These are phyloP conservation scores for Spatula clypeata DNA, from an alignment of 2,797 vertebrate genomes.

Conservation along the genomic window DNA sequence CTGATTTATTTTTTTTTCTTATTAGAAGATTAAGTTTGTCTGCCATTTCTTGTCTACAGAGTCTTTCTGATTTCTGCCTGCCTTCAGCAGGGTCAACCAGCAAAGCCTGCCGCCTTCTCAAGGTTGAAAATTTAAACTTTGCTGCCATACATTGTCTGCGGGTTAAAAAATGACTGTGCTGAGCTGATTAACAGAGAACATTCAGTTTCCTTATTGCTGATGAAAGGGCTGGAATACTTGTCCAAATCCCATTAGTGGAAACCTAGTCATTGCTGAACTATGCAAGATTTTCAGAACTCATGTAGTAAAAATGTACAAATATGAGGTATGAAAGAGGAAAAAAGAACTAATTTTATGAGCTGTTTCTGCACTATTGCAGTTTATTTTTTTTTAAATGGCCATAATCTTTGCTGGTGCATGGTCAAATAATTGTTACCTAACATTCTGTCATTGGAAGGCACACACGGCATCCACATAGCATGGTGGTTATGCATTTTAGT, in stretches of 20 bases:
- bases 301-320: not conserved
- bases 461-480: rapidly evolving
- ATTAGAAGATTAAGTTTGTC: not conserved
- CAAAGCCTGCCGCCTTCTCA: not conserved
- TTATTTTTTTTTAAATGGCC: not conserved
- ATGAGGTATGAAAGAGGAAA: not conserved
- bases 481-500: not conserved
- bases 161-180: slow-evolving; percentile 63
- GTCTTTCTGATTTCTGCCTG: slow-evolving; percentile 36
- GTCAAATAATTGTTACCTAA: not conserved
- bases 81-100: slow-evolving; percentile 28
- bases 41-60: not conserved
- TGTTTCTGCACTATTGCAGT: not conserved
- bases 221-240: slow-evolving; percentile 35
- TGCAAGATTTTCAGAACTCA: not conserved
- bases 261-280: slow-evolving; percentile 39
- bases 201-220: slow-evolving; percentile 63
- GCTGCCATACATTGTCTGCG: slow-evolving; percentile 28
- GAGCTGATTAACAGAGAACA: slow-evolving; percentile 58
- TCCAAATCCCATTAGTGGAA: slow-evolving; percentile 42
- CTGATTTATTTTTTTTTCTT: not conserved
- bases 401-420: not conserved
- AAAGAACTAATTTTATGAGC: not conserved
- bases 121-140: slow-evolving; percentile 53
- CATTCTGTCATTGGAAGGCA: not conserved